Percentiles rank a stretch among this genome's conserved stretches.
phyloP scores from a whole-genome alignment of 2,888 invertebrate genomes.

The Scaptomyza parva region DNA sequence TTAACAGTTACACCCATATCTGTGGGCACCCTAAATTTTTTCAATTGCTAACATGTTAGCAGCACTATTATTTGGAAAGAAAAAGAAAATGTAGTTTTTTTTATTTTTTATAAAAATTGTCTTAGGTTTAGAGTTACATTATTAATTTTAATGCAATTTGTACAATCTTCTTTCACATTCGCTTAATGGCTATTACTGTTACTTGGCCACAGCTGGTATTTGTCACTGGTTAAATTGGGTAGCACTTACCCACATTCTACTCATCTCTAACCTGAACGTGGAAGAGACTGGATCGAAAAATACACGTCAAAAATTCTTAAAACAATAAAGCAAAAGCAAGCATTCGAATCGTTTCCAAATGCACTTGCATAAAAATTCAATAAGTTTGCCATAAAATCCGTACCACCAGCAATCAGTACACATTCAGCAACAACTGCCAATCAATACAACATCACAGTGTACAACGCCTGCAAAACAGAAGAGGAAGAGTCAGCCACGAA shows the following conservation, averaged over 20 bases:
- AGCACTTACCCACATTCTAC: not conserved
- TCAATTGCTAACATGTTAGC: not conserved
- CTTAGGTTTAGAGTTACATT: too few species aligned
- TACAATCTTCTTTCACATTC: too few species aligned
- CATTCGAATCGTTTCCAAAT: slow-evolving; percentile 37
- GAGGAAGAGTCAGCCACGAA: slow-evolving; percentile 46
- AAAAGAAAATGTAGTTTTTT: not conserved
- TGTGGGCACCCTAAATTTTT: not conserved
- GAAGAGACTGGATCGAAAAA: slow-evolving; percentile 61
- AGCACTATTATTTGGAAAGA: not conserved
- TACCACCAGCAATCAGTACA: slow-evolving; percentile 10
- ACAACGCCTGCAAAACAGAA: not conserved
- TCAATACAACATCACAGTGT: not conserved
- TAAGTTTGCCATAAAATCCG: slow-evolving; percentile 20
- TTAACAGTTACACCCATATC: not conserved
- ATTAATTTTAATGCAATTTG: too few species aligned
- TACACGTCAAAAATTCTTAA: slow-evolving; percentile 58
- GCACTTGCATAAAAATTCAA: slow-evolving; percentile 34
- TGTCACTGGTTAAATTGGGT: not conserved
- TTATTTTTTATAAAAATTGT: not conserved
- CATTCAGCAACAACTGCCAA: slow-evolving; percentile 37
- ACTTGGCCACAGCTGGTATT: slow-evolving; percentile 5
- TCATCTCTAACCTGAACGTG: slow-evolving; percentile 61
- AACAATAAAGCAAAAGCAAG: slow-evolving; percentile 32
- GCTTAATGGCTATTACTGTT: too few species aligned